phyloP scores from a whole-genome alignment of 2,888 invertebrate species.

The Chrysina gloriosa region DNA sequence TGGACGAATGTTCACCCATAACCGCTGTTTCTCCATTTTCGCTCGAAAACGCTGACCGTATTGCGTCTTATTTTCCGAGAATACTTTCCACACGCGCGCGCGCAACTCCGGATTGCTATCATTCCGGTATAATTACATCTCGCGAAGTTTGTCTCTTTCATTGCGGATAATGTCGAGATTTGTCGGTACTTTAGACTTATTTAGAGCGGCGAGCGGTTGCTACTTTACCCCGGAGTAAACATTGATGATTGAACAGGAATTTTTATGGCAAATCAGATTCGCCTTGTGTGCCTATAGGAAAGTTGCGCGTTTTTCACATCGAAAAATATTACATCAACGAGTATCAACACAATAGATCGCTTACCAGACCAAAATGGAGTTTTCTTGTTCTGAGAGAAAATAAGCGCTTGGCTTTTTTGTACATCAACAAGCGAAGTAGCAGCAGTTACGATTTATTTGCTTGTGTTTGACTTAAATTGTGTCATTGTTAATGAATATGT shows the following conservation, averaged over 20 bases:
- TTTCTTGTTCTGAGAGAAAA: too few relatives aligned
- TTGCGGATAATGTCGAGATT: slow-evolving; percentile 43
- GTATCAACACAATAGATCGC: too few relatives aligned
- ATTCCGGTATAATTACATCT: slow-evolving; percentile 49
- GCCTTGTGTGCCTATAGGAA: slow-evolving; percentile 14
- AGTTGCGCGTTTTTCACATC: not conserved
- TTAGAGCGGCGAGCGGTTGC: slow-evolving; percentile 35
- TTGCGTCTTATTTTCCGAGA: slow-evolving; percentile 51
- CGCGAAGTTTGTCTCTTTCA: slow-evolving; percentile 49
- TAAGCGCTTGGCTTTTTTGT: too few relatives aligned
- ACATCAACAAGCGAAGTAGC: too few relatives aligned
- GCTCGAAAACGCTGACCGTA: not conserved
- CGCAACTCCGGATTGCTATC: slow-evolving; percentile 53
- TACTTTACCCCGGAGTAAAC: slow-evolving; percentile 41
- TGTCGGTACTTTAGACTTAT: slow-evolving; percentile 34
- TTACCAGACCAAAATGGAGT: too few relatives aligned
- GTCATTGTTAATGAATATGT: too few relatives aligned
- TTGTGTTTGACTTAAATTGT: too few relatives aligned
- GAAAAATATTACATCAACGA: too few relatives aligned
- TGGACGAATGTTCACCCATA: not conserved
- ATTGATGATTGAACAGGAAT: slow-evolving; percentile 45
- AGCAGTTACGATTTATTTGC: too few relatives aligned
- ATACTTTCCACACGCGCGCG: slow-evolving; percentile 58
- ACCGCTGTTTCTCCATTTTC: slow-evolving; percentile 6
- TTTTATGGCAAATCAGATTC: slow-evolving; percentile 45